These are phyloP conservation scores for Spodoptera picta DNA, from an alignment of 2,888 invertebrate genomes.

Conservation along the genomic window DNA sequence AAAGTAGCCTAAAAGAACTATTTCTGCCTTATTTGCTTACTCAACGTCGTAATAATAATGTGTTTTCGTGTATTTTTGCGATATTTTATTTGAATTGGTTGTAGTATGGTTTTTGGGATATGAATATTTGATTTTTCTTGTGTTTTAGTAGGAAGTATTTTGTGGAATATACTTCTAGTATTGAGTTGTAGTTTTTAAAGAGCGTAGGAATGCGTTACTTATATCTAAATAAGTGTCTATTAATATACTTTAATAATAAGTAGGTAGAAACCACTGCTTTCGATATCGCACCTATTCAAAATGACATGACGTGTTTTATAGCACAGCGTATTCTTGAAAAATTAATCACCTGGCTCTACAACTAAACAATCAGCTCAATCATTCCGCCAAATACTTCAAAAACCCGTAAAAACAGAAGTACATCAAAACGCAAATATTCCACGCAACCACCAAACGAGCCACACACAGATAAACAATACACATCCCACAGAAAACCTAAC, in stretches of 20 bases:
- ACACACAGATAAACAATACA: background rate
- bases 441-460: background rate
- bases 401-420: background rate
- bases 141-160: background rate
- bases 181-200: background rate
- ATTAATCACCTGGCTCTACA: no score
- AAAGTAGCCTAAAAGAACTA: constrained; percentile 43
- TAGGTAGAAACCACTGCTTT: no score
- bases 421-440: background rate
- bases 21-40: constrained; percentile 64
- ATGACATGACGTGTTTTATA: no score
- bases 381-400: no score
- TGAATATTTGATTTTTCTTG: constrained; percentile 36
- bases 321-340: no score
- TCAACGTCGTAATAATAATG: constrained; percentile 63
- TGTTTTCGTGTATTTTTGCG: constrained; percentile 52
- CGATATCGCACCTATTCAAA: no score
- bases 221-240: no score
- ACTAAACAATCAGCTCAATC: no score
- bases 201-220: no score
- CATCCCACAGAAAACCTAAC: constrained; percentile 21
- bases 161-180: background rate
- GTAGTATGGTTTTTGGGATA: constrained; percentile 28
- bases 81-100: constrained; percentile 44
- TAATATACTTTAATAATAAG: no score